Evolutionary conservation across 2,113 vertebrate genomes (phyloP).

Genomic region (Amphiprion percula): DNA sequence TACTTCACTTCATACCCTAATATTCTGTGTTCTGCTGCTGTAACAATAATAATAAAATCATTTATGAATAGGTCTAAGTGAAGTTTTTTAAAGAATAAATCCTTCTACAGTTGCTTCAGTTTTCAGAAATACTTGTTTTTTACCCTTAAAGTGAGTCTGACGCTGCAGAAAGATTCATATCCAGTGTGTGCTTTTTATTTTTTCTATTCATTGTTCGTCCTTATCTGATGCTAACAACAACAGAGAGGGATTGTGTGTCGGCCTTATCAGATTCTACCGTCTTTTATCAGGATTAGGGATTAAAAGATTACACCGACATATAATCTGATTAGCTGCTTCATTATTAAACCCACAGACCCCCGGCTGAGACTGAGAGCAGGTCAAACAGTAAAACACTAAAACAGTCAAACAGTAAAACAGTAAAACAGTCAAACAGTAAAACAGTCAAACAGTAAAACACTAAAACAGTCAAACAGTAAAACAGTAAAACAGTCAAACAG

Average conservation of each 20-base stretch:
- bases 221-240: conserved; percentile 61
- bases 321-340: conserved; percentile 67
- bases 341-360: conserved; percentile 49
- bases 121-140: too few relatives aligned
- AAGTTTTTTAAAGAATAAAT: too few relatives aligned
- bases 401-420: too few relatives aligned
- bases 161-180: background rate
- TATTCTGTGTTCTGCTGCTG: too few relatives aligned
- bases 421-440: too few relatives aligned
- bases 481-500: too few relatives aligned
- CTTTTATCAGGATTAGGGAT: conserved; percentile 67
- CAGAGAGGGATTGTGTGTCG: conserved; percentile 39
- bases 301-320: conserved; percentile 68
- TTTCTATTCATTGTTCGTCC: conserved; percentile 24
- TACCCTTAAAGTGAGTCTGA: background rate
- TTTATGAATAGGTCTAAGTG: too few relatives aligned
- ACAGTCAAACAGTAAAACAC: too few relatives aligned
- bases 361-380: background rate
- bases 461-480: too few relatives aligned
- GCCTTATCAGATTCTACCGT: conserved; percentile 51
- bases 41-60: too few relatives aligned
- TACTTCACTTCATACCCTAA: too few relatives aligned
- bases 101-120: too few relatives aligned
- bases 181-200: background rate
- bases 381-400: background rate